Evolutionary conservation across 2,888 invertebrate genomes (phyloP).

Genomic region (Pegoplata infirma): DNA sequence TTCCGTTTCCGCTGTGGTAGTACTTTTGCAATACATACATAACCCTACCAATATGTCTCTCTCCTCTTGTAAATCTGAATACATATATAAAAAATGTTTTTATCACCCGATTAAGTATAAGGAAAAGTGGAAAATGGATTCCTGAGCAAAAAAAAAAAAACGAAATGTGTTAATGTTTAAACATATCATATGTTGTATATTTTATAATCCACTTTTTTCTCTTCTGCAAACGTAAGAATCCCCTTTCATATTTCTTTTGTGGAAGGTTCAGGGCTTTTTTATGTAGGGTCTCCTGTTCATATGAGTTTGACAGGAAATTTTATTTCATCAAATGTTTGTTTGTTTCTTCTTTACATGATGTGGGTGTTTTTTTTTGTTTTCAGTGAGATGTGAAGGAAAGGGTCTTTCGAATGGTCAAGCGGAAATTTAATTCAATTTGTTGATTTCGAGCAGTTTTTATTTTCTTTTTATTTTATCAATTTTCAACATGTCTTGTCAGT

Average conservation of each 20-base stretch:
- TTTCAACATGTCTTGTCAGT: background rate
- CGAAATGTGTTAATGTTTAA: slow-evolving; percentile 38
- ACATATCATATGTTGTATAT: slow-evolving; percentile 9
- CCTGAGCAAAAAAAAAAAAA: background rate
- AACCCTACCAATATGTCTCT: background rate
- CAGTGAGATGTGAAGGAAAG: background rate
- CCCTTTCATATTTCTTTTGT: no score
- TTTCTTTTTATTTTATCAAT: no score
- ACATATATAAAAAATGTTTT: slow-evolving; percentile 3
- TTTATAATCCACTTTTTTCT: background rate
- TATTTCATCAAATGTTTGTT: slow-evolving; percentile 3
- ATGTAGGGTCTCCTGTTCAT: no score
- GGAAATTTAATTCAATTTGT: slow-evolving; percentile 62
- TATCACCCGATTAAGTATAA: background rate
- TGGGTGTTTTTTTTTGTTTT: slow-evolving; percentile 2
- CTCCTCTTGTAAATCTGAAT: background rate
- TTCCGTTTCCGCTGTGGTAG: slow-evolving; percentile 56
- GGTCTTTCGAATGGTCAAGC: slow-evolving; percentile 52
- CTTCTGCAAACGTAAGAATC: background rate
- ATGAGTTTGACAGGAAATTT: background rate
- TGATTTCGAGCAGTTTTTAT: no score
- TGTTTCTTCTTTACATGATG: background rate
- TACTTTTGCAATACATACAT: background rate
- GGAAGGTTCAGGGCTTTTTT: no score
- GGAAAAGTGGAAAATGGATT: slow-evolving; percentile 39